Percentiles rank a stretch among this genome's conserved stretches.
phyloP scores from a whole-genome alignment of 2,797 vertebrate genomes.

The Argyrosomus regius region DNA sequence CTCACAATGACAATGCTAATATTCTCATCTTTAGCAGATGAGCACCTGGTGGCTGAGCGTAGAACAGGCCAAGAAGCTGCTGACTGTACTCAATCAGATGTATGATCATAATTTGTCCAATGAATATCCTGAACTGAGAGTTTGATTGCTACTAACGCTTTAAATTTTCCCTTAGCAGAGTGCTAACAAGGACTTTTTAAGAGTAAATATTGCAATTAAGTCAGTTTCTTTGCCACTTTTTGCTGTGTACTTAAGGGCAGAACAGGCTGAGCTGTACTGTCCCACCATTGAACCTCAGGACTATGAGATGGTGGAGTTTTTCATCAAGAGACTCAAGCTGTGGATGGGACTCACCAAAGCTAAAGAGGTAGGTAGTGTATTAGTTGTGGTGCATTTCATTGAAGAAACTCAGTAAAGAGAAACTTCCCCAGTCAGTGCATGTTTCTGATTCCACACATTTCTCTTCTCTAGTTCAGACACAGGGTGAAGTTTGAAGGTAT shows the following conservation, averaged over 20 bases:
- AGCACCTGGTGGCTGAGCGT: too few species aligned
- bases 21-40: background rate
- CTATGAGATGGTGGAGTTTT: constrained; percentile 89
- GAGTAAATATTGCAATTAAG: background rate
- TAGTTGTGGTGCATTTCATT: background rate
- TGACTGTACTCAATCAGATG: too few species aligned
- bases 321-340: constrained; percentile 88
- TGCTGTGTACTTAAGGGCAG: constrained; percentile 42
- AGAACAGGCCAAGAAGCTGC: too few species aligned
- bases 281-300: constrained; percentile 83
- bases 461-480: constrained; percentile 85
- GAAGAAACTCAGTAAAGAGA: background rate
- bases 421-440: background rate
- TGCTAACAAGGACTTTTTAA: background rate
- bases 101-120: background rate
- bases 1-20: background rate
- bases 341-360: constrained; percentile 88
- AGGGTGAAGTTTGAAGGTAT: constrained; percentile 88
- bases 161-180: background rate
- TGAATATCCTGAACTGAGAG: too few species aligned
- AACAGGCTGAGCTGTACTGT: constrained; percentile 76
- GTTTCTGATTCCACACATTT: constrained; percentile 10
- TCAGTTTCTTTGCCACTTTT: background rate
- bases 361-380: constrained; percentile 81
- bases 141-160: background rate